Conservation (phyloP, 2,888 invertebrate species). For the Acanthosepion lycidas region DNA sequence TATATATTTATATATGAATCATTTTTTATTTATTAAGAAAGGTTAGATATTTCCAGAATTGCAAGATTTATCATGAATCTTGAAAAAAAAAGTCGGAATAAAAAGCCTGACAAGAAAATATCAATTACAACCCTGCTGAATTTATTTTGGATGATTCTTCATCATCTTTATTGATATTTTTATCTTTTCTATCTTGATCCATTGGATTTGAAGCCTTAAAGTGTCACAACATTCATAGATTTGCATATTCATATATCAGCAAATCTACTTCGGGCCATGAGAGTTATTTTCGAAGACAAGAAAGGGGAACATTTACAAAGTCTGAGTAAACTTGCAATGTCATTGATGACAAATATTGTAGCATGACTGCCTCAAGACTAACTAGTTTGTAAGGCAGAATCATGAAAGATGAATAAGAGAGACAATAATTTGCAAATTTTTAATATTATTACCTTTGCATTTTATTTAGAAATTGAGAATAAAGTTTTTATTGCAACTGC, state of each 20-base stretch:
- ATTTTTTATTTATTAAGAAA: not conserved
- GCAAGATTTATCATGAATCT: not conserved
- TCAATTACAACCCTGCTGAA: not conserved
- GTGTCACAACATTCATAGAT: not conserved
- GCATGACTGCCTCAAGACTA: no score
- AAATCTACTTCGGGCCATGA: not conserved
- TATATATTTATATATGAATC: not conserved
- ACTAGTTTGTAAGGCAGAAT: no score
- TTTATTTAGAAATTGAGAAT: no score
- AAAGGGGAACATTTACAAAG: no score
- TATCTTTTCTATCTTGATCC: not conserved
- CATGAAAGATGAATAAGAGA: no score
- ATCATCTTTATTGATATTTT: constrained; percentile 8
- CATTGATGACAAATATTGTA: no score
- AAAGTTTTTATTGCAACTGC: no score
- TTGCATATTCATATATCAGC: not conserved
- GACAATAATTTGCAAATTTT: no score
- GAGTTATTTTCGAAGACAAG: not conserved
- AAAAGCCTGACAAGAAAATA: not conserved
- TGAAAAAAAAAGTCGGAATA: not conserved
- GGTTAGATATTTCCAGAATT: not conserved
- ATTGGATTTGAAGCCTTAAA: not conserved
- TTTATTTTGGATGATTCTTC: constrained; percentile 7
- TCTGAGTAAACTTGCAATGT: no score
- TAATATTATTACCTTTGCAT: no score